Percentiles rank a stretch among this genome's conserved stretches.
phyloP scores from a whole-genome alignment of 2,888 invertebrate species.

The Mythimna vitellina region DNA sequence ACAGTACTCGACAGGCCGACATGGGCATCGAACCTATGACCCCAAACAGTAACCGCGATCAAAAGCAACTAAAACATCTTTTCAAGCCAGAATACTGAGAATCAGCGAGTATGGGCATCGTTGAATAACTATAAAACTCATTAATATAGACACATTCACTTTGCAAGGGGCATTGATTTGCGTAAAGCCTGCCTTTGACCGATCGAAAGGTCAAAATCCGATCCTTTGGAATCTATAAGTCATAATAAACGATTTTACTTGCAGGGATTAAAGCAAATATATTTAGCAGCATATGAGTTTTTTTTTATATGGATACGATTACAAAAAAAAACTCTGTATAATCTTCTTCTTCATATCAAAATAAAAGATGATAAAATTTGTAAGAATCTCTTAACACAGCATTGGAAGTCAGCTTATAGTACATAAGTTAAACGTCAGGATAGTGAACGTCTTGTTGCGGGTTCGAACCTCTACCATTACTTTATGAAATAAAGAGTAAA shows the following conservation, averaged over 20 bases:
- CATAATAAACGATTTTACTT: constrained; percentile 13
- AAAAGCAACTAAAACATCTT: constrained; percentile 15
- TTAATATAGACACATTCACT: constrained; percentile 42
- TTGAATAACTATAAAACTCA: constrained; percentile 40
- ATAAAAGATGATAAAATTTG: too few species aligned
- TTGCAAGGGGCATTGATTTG: constrained; percentile 42
- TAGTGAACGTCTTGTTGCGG: neutral
- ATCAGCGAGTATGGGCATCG: neutral
- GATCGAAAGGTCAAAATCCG: constrained; percentile 51
- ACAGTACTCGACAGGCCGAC: neutral
- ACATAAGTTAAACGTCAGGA: neutral
- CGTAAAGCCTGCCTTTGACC: constrained; percentile 50
- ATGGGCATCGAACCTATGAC: neutral
- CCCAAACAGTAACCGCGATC: neutral
- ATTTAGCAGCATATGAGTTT: constrained; percentile 10
- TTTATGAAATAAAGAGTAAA: too few species aligned
- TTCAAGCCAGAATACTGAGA: constrained; percentile 28
- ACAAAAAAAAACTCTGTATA: too few species aligned
- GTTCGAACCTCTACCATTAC: neutral
- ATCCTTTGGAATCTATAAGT: constrained; percentile 24
- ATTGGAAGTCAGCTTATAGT: neutral
- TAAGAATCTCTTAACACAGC: neutral
- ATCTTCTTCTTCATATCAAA: too few species aligned
- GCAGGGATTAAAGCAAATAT: constrained; percentile 9
- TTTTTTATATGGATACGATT: neutral